Percentiles rank a stretch among this genome's conserved stretches.
Conservation (phyloP, 2,113 vertebrate species). For the Clupea harengus region DNA sequence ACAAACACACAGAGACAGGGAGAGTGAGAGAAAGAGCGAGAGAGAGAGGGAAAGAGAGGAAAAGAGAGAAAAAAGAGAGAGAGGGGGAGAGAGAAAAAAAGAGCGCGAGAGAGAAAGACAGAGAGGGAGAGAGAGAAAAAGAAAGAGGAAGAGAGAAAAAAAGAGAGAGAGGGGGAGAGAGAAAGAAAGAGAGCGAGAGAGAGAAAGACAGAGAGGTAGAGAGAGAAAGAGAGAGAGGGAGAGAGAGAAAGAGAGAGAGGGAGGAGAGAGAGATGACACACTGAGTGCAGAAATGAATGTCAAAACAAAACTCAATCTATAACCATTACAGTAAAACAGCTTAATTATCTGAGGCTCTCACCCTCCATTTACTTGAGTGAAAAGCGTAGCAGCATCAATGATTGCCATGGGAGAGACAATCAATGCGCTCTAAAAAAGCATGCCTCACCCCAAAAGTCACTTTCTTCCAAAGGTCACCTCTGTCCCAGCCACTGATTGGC, state of each 20-base stretch:
- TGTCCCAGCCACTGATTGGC: neutral
- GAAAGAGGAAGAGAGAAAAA: too few species aligned
- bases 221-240: neutral
- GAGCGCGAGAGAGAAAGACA: too few species aligned
- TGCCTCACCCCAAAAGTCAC: slow-evolving; percentile 33
- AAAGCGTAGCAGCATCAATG: slow-evolving; percentile 24
- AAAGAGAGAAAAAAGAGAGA: too few species aligned
- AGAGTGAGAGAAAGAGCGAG: neutral
- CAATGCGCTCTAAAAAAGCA: slow-evolving; percentile 22
- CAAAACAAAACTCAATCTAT: slow-evolving; percentile 37
- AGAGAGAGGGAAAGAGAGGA: neutral
- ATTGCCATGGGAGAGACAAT: slow-evolving; percentile 36
- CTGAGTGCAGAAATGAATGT: slow-evolving; percentile 28
- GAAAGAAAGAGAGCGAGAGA: neutral
- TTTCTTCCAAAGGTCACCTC: slow-evolving; percentile 11
- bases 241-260: neutral
- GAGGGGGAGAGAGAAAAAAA: too few species aligned
- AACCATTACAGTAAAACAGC: slow-evolving; percentile 32
- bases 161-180: neutral
- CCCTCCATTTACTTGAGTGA: slow-evolving; percentile 36
- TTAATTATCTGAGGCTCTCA: slow-evolving; percentile 32
- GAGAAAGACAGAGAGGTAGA: neutral
- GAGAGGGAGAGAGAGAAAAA: too few species aligned
- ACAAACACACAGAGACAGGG: too few species aligned
- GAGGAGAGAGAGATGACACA: neutral